These are phyloP conservation scores for Sarcophaga variegata DNA, from an alignment of 2,888 invertebrate species.

Conservation along the genomic window DNA sequence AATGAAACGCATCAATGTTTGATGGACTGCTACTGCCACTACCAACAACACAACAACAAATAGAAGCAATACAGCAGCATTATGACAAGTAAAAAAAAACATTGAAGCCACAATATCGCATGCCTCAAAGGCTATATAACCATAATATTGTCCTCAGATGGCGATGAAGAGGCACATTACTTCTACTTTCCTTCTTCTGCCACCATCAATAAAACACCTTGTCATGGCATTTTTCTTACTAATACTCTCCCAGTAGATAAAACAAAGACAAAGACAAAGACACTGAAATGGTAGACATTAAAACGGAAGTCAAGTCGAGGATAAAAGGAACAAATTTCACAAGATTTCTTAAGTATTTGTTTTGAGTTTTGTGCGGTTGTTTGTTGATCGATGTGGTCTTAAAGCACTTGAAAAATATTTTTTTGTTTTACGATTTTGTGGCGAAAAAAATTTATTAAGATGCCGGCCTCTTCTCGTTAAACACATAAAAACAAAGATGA, in stretches of 20 bases:
- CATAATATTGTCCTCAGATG: constrained; percentile 39
- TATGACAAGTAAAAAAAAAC: constrained; percentile 33
- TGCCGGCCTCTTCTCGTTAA: constrained; percentile 43
- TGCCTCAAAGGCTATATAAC: constrained; percentile 38
- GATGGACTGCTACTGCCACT: constrained; percentile 36
- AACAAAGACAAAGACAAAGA: not conserved
- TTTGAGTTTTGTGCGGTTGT: constrained; percentile 41
- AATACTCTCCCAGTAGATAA: constrained; percentile 29
- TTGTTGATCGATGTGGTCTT: constrained; percentile 9
- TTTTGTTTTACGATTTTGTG: constrained; percentile 42
- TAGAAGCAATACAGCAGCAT: not conserved
- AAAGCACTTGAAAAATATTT: constrained; percentile 32
- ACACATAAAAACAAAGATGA: constrained; percentile 32
- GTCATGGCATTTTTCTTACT: not conserved
- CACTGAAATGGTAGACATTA: not conserved
- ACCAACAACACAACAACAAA: constrained; percentile 15
- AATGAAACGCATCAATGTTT: constrained; percentile 40
- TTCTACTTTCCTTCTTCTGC: not conserved
- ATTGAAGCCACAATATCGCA: constrained; percentile 29
- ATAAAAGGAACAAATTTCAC: constrained; percentile 21
- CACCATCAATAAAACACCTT: not conserved
- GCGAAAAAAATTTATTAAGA: constrained; percentile 32
- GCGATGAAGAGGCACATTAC: constrained; percentile 1
- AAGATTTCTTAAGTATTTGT: constrained; percentile 57
- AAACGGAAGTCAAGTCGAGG: not conserved